A percentile compares a stretch with the other conserved stretches of the same genome.
These are phyloP conservation scores for Euura lappo DNA, from an alignment of 1,140 invertebrate species.

Conservation along the genomic window DNA sequence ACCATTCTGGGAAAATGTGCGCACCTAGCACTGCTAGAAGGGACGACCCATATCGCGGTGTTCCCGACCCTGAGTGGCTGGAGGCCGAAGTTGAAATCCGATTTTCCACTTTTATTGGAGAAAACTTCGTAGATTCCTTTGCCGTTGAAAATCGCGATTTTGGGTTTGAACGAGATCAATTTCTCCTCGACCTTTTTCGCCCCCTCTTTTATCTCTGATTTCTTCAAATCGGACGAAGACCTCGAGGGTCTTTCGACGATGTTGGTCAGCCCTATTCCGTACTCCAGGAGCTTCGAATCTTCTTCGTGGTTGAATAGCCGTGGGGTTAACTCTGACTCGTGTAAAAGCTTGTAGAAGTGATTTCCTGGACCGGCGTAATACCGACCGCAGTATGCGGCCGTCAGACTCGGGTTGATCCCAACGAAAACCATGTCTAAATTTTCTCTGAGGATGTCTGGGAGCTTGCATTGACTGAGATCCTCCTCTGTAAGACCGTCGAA, in stretches of 20 bases:
- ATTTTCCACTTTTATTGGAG: slow-evolving; percentile 36
- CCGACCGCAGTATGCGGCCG: slow-evolving; percentile 51
- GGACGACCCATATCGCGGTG: slow-evolving; percentile 55
- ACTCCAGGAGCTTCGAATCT: slow-evolving; percentile 45
- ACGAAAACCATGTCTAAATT: slow-evolving; percentile 54
- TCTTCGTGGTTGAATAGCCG: slow-evolving; percentile 44
- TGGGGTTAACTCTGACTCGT: slow-evolving; percentile 46
- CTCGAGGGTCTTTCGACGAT: slow-evolving; percentile 53
- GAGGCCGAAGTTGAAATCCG: slow-evolving; percentile 49
- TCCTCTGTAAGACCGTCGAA: slow-evolving; percentile 53
- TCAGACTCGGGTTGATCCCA: slow-evolving; percentile 57
- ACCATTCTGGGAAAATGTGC: slow-evolving; percentile 55
- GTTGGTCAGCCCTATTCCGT: slow-evolving; percentile 55
- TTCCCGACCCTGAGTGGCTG: slow-evolving; percentile 45
- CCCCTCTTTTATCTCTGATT: slow-evolving; percentile 52
- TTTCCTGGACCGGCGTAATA: slow-evolving; percentile 59
- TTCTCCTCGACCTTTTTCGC: slow-evolving; percentile 44
- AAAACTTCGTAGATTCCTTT: slow-evolving; percentile 58
- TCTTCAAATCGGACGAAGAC: slow-evolving; percentile 52
- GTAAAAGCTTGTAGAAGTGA: slow-evolving; percentile 57
- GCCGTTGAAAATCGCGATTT: slow-evolving; percentile 56
- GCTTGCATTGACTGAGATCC: slow-evolving; percentile 46
- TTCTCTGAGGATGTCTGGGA: slow-evolving; percentile 47
- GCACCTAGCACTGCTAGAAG: slow-evolving; percentile 56
- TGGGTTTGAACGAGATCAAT: slow-evolving; percentile 48